A percentile compares a stretch with the other conserved stretches of the same genome.
Evolutionary conservation across 2,888 invertebrate genomes (phyloP).

Genomic region (Aphodius granarius): DNA sequence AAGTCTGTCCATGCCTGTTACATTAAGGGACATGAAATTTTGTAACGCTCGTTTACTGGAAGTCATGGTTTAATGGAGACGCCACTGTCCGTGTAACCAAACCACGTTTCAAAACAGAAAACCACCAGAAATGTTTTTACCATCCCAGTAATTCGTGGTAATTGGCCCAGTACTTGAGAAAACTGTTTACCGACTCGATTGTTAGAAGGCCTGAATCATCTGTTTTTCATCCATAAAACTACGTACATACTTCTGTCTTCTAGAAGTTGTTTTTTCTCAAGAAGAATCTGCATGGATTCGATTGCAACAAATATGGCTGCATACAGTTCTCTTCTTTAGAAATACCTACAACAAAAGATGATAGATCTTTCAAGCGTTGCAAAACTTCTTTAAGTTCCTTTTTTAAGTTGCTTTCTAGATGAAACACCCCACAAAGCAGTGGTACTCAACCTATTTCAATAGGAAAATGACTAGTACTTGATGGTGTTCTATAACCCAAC

Average conservation of each 20-base stretch:
- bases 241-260: background rate
- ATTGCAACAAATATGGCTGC: too few relatives aligned
- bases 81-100: background rate
- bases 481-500: background rate
- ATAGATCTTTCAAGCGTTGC: too few relatives aligned
- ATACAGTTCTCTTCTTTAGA: too few relatives aligned
- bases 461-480: background rate
- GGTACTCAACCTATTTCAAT: too few relatives aligned
- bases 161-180: background rate
- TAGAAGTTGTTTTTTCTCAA: background rate
- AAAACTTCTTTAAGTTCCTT: too few relatives aligned
- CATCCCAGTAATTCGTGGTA: background rate
- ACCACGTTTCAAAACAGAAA: background rate
- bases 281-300: too few relatives aligned
- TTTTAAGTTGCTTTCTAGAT: too few relatives aligned
- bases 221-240: background rate
- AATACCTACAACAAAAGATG: too few relatives aligned
- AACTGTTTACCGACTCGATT: background rate
- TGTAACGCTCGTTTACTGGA: background rate
- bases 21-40: background rate
- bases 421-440: too few relatives aligned
- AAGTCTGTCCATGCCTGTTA: too few relatives aligned
- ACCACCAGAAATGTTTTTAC: background rate
- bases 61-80: background rate
- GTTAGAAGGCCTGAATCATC: background rate